phyloP scores from a whole-genome alignment of 1,140 invertebrate genomes.

The Pollicipes pollicipes region DNA sequence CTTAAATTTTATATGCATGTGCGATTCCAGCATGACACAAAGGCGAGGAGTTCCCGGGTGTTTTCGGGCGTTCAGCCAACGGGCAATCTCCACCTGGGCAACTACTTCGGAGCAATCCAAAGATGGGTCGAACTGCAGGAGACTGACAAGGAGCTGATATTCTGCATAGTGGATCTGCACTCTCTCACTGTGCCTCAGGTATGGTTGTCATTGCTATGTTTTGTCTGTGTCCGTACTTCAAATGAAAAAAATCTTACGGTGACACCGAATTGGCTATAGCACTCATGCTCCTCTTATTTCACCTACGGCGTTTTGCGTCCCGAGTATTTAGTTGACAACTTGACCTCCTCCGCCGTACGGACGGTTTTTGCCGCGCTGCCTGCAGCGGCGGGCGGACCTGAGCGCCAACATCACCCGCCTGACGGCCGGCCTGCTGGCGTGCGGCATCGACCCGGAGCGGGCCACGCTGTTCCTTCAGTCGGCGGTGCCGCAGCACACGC shows the following conservation, averaged over 20 bases:
- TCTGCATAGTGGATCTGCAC: constrained; percentile 87
- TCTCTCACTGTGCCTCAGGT: constrained; percentile 70
- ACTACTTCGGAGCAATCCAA: constrained; percentile 84
- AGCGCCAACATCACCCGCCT: constrained; percentile 52
- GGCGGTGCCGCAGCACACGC: constrained; percentile 55
- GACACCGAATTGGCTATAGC: neutral
- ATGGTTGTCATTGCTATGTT: neutral
- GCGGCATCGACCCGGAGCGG: constrained; percentile 70
- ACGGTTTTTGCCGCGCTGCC: neutral
- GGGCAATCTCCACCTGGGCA: constrained; percentile 80
- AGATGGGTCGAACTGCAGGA: constrained; percentile 75
- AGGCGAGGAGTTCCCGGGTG: no score
- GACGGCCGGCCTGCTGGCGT: constrained; percentile 69
- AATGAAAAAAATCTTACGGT: neutral
- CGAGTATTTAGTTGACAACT: no score
- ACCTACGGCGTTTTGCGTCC: no score
- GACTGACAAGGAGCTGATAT: constrained; percentile 44
- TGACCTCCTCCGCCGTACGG: no score
- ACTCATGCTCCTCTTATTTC: no score
- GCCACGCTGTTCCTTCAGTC: constrained; percentile 82
- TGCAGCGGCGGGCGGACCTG: constrained; percentile 30
- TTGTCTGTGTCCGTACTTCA: neutral
- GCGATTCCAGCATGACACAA: no score
- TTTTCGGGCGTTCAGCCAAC: constrained; percentile 95
- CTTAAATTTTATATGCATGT: no score